phyloP scores from a whole-genome alignment of 2,113 vertebrate genomes.

The Chloroceryle aenea region DNA sequence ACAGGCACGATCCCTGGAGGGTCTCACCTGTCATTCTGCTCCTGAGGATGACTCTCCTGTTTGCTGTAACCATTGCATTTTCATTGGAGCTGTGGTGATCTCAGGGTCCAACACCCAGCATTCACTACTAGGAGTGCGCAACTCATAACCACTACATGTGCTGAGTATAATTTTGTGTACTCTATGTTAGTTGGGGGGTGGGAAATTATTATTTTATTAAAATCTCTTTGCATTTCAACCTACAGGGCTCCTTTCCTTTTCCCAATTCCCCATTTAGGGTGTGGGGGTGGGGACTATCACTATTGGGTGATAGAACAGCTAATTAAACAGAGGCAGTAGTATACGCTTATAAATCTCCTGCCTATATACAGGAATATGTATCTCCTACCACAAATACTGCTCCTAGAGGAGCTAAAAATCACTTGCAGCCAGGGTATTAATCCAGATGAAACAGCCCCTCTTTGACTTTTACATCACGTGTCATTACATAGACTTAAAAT shows the following conservation, averaged over 20 bases:
- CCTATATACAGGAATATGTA: rapidly evolving
- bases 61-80: neutral
- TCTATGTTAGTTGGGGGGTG: neutral
- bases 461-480: neutral
- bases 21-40: neutral
- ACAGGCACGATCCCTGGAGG: neutral
- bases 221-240: neutral
- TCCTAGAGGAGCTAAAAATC: neutral
- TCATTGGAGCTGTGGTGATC: neutral
- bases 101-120: neutral
- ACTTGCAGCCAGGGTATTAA: neutral
- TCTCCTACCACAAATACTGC: neutral
- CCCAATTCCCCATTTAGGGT: neutral
- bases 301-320: neutral
- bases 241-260: neutral
- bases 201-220: neutral
- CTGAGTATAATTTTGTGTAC: neutral
- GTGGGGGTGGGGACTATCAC: neutral
- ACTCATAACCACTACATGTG: neutral
- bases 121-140: neutral
- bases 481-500: neutral
- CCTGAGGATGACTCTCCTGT: neutral
- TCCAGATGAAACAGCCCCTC: neutral
- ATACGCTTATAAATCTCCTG: rapidly evolving
- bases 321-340: neutral